phyloP scores from a whole-genome alignment of 2,113 vertebrate species.

The Prochilodus magdalenae region DNA sequence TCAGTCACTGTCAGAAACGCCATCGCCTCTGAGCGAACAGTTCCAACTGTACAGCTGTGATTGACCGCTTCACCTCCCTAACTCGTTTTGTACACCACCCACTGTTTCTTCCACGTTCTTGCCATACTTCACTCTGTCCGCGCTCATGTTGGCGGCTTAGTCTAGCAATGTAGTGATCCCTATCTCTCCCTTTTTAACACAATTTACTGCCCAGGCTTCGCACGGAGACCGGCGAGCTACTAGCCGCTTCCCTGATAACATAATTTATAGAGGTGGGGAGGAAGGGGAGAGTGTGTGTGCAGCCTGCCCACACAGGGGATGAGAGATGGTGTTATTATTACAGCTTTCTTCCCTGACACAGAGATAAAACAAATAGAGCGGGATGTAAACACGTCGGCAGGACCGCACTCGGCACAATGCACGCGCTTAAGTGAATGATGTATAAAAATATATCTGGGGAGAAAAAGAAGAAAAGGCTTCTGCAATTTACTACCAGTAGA shows the following conservation, averaged over 20 bases:
- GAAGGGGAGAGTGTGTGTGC: constrained; percentile 4
- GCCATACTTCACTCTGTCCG: constrained; percentile 9
- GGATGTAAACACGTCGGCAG: constrained; percentile 13
- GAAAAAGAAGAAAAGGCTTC: background rate
- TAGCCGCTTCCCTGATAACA: constrained; percentile 38
- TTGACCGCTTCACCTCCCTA: constrained; percentile 2
- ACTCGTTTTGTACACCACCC: background rate
- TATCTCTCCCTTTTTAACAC: constrained; percentile 48
- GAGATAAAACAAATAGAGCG: constrained; percentile 46
- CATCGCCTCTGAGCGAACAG: background rate
- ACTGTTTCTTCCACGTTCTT: background rate
- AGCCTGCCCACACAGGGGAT: constrained; percentile 40
- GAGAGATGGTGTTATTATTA: constrained; percentile 39
- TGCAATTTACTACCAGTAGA: background rate
- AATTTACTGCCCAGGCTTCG: constrained; percentile 36
- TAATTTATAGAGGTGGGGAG: constrained; percentile 24
- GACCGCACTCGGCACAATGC: background rate
- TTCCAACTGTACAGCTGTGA: background rate
- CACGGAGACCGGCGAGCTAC: constrained; percentile 30
- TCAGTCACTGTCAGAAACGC: background rate
- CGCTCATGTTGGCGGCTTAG: constrained; percentile 5
- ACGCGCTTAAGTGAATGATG: background rate
- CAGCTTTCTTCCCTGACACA: constrained; percentile 14
- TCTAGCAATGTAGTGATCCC: constrained; percentile 20
- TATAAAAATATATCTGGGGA: constrained; percentile 16